Evolutionary conservation across 2,888 invertebrate genomes (phyloP).

Genomic region (Halictus ligatus): DNA sequence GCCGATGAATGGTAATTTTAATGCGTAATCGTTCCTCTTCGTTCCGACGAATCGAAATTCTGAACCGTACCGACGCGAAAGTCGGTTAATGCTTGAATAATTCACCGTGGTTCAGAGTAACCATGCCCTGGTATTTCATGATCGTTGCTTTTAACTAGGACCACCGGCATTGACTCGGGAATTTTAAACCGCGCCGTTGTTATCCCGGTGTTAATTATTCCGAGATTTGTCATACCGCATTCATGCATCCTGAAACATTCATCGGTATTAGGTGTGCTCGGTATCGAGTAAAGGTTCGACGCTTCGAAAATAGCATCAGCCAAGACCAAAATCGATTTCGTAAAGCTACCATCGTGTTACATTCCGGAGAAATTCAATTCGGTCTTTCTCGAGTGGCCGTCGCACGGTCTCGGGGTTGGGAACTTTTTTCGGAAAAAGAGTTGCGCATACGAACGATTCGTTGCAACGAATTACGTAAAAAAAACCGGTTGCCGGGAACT

Average conservation of each 20-base stretch:
- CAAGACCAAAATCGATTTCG: background rate
- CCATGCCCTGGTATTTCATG: background rate
- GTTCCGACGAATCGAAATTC: constrained; percentile 38
- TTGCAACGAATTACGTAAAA: constrained; percentile 27
- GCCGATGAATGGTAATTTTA: constrained; percentile 37
- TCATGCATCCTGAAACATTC: background rate
- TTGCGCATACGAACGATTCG: background rate
- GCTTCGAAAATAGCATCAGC: too few species aligned
- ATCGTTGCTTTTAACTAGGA: background rate
- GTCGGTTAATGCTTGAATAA: constrained; percentile 18
- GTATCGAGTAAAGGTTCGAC: too few species aligned
- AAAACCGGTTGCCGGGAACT: constrained; percentile 14
- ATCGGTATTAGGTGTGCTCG: too few species aligned
- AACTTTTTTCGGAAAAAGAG: background rate
- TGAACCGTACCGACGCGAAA: constrained; percentile 1
- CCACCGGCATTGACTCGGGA: background rate
- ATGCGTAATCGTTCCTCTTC: constrained; percentile 38
- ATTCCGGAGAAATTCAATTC: constrained; percentile 15
- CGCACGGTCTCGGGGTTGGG: background rate
- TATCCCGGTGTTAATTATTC: background rate
- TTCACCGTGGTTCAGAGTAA: background rate
- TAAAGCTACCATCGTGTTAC: background rate
- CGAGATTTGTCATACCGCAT: background rate
- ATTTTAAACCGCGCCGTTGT: background rate
- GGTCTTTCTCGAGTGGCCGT: background rate